phyloP scores from a whole-genome alignment of 2,888 invertebrate genomes.

The Parelbella ahira region DNA sequence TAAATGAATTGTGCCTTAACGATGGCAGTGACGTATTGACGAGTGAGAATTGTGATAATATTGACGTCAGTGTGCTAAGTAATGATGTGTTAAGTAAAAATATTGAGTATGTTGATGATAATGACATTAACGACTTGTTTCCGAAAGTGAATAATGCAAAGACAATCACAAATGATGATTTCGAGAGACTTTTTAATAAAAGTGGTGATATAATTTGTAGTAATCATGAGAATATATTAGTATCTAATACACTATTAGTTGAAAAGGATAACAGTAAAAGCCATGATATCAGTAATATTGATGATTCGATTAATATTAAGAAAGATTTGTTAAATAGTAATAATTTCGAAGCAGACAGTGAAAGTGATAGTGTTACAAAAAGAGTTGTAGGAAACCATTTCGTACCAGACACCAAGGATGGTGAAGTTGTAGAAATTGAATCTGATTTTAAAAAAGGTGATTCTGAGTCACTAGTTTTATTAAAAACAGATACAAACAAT shows the following conservation, averaged over 20 bases:
- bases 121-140: constrained; percentile 16
- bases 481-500: neutral
- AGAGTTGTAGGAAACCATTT: no score
- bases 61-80: no score
- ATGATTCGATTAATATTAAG: constrained; percentile 1
- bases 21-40: neutral
- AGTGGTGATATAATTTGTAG: constrained; percentile 12
- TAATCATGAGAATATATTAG: constrained; percentile 3
- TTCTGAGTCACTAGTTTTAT: no score
- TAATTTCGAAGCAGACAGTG: no score
- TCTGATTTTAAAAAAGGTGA: no score
- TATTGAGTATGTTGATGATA: neutral
- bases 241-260: neutral
- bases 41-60: no score
- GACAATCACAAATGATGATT: constrained; percentile 30
- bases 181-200: constrained; percentile 27
- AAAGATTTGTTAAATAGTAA: no score
- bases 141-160: constrained; percentile 27
- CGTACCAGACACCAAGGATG: no score
- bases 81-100: no score
- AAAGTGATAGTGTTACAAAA: no score
- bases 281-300: neutral
- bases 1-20: constrained; percentile 8
- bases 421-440: no score
- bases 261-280: constrained; percentile 4